Conservation (phyloP, 2,113 vertebrate genomes). For the Gnathonemus echidnorhynchus region DNA sequence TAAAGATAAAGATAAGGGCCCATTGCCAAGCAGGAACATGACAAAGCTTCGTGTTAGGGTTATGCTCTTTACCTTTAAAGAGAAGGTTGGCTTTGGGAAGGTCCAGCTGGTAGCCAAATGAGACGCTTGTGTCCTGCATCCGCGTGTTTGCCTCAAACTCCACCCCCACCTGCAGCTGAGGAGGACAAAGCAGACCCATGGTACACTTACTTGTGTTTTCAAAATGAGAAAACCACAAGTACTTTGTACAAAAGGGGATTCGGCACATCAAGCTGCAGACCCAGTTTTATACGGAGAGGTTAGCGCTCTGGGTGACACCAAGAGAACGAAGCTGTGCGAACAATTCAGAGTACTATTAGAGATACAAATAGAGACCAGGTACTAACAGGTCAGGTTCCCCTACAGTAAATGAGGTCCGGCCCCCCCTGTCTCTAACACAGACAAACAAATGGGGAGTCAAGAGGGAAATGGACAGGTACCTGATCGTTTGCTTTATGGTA, state of each 20-base stretch:
- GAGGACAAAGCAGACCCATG: neutral
- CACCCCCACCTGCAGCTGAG: constrained; percentile 80
- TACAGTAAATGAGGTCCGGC: neutral
- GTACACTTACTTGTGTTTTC: neutral
- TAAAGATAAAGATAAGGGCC: neutral
- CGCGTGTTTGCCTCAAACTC: constrained; percentile 81
- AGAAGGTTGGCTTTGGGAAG: constrained; percentile 82
- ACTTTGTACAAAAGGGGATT: neutral
- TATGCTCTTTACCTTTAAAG: constrained; percentile 69
- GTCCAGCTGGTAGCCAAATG: constrained; percentile 82
- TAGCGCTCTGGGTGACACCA: neutral
- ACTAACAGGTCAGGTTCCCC: neutral
- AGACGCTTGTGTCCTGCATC: constrained; percentile 79
- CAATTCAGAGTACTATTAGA: neutral
- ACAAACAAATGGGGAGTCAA: neutral
- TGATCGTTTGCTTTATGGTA: constrained; percentile 88
- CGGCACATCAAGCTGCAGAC: neutral
- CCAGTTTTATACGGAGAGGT: neutral
- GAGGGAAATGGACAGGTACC: constrained; percentile 47
- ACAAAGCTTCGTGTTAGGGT: neutral
- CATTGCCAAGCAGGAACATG: neutral
- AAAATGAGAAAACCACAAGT: neutral
- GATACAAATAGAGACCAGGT: neutral
- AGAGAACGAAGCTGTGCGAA: neutral
- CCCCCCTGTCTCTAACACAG: neutral